Evolutionary conservation across 2,113 vertebrate species (phyloP).

Genomic region (Xenopus borealis): DNA sequence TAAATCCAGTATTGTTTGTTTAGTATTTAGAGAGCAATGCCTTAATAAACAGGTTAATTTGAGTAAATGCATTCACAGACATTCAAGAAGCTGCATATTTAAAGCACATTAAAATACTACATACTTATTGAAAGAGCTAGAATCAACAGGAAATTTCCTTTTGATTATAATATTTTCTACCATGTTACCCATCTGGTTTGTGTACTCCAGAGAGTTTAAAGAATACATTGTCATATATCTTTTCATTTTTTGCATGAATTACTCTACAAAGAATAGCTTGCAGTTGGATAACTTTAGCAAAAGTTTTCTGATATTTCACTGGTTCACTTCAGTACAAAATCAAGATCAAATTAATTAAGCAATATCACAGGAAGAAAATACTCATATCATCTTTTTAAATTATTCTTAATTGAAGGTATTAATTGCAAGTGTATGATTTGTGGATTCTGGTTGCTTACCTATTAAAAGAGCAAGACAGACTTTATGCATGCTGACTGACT

Average conservation of each 20-base stretch:
- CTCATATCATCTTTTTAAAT: conserved; percentile 15
- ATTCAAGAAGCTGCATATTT: too few species aligned
- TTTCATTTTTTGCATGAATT: conserved; percentile 45
- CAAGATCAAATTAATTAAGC: conserved; percentile 33
- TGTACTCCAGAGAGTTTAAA: conserved; percentile 30
- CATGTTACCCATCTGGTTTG: conserved; percentile 21
- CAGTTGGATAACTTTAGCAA: conserved; percentile 28
- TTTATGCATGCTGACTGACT: conserved; percentile 15
- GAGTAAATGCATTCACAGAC: too few species aligned
- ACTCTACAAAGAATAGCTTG: conserved; percentile 31
- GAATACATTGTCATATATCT: conserved; percentile 37
- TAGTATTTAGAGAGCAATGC: too few species aligned
- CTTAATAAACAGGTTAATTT: too few species aligned
- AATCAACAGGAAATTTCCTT: conserved; percentile 35
- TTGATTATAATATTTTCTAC: conserved; percentile 33
- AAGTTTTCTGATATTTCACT: conserved; percentile 30
- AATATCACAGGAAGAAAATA: conserved; percentile 17
- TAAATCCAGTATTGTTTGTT: too few species aligned
- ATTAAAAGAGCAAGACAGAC: conserved; percentile 15
- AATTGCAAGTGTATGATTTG: conserved; percentile 31
- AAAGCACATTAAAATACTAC: too few species aligned
- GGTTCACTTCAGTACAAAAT: conserved; percentile 25
- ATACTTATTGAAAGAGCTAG: background rate
- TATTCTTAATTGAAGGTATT: conserved; percentile 36
- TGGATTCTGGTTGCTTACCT: conserved; percentile 6